Percentiles rank a stretch among this genome's conserved stretches.
Evolutionary conservation across 2,113 vertebrate genomes (phyloP).

Genomic region (Hymenochirus boettgeri): DNA sequence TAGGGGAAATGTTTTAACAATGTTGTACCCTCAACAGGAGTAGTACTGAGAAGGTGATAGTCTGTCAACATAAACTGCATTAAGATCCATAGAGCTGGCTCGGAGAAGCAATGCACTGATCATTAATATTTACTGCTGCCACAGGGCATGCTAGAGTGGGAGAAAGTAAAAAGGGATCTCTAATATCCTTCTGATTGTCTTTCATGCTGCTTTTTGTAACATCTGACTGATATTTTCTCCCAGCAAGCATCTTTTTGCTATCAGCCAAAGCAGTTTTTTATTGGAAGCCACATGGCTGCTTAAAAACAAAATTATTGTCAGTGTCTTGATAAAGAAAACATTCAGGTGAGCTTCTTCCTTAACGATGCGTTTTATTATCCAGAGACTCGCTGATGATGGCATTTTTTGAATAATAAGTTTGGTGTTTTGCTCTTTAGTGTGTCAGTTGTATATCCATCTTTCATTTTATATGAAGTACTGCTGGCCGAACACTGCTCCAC

Average conservation of each 20-base stretch:
- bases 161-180: constrained; percentile 41
- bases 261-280: constrained; percentile 28
- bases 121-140: constrained; percentile 39
- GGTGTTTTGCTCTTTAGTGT: constrained; percentile 11
- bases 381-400: constrained; percentile 28
- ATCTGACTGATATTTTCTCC: constrained; percentile 46
- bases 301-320: constrained; percentile 28
- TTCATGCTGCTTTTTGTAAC: constrained; percentile 42
- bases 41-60: constrained; percentile 47
- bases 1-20: constrained; percentile 59
- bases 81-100: constrained; percentile 53
- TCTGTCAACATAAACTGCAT: constrained; percentile 43
- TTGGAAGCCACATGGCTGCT: constrained; percentile 17
- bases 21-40: constrained; percentile 54
- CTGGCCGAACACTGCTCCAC: neutral
- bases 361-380: constrained; percentile 34
- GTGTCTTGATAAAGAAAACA: constrained; percentile 20
- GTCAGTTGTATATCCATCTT: constrained; percentile 1
- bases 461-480: constrained; percentile 11
- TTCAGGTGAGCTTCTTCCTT: constrained; percentile 29
- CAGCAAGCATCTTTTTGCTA: constrained; percentile 40
- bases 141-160: constrained; percentile 37
- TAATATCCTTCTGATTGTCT: constrained; percentile 43
- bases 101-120: constrained; percentile 41
- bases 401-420: constrained; percentile 31